Percentiles rank a stretch among this genome's conserved stretches.
Conservation (phyloP, 2,113 vertebrate genomes). For the Actenoides lindsayi region DNA sequence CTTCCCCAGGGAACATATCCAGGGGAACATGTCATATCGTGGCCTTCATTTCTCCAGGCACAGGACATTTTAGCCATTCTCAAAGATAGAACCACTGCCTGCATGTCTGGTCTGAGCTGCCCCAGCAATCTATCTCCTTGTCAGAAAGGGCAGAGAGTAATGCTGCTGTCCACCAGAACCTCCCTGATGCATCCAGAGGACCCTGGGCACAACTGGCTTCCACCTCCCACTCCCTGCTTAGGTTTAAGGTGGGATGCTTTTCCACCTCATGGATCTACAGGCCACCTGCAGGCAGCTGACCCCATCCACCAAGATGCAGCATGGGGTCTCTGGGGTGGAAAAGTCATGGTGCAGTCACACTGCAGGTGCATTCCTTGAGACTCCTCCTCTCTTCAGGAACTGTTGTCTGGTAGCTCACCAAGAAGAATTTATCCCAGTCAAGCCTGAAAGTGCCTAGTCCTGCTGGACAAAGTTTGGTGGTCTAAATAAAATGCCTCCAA, state of each 20-base stretch:
- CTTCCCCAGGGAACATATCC: not conserved
- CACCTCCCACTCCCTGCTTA: not conserved
- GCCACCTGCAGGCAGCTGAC: not conserved
- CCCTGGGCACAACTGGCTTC: not conserved
- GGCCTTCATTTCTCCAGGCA: not conserved
- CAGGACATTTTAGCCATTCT: not conserved
- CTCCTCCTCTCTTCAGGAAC: not conserved
- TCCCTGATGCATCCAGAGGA: not conserved
- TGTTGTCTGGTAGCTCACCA: not conserved
- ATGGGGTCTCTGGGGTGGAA: rapidly evolving
- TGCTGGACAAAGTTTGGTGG: not conserved
- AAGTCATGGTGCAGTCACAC: not conserved
- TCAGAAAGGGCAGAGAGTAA: not conserved
- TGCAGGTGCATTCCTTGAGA: not conserved
- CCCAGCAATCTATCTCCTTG: not conserved
- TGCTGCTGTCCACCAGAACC: rapidly evolving
- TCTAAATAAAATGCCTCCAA: not conserved
- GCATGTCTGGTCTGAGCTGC: not conserved
- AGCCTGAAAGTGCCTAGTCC: not conserved
- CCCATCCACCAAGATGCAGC: not conserved
- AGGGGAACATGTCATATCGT: rapidly evolving
- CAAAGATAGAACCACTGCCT: not conserved
- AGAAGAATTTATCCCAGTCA: not conserved
- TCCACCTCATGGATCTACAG: not conserved
- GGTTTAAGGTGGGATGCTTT: not conserved